phyloP scores from a whole-genome alignment of 1,140 invertebrate genomes.

The Brachionus sp. region DNA sequence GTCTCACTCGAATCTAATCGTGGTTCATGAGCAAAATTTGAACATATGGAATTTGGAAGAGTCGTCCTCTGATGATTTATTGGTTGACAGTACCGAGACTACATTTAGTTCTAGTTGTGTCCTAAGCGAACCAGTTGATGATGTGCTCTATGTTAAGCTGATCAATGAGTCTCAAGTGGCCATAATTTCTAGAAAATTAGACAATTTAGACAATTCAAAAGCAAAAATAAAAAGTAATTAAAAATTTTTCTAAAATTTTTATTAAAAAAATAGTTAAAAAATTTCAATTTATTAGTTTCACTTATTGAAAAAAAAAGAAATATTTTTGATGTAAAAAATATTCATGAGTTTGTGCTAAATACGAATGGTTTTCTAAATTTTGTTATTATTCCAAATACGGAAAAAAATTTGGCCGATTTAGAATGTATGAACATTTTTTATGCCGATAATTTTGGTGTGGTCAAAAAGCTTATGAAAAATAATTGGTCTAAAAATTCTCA shows the following conservation, averaged over 20 bases:
- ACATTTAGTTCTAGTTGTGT: background rate
- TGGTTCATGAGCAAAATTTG: conserved; percentile 5
- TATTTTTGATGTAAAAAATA: background rate
- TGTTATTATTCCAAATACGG: background rate
- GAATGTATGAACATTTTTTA: background rate
- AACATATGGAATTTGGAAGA: conserved; percentile 10
- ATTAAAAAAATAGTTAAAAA: background rate
- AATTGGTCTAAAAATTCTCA: background rate
- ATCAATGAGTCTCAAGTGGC: background rate
- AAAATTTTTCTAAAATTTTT: background rate
- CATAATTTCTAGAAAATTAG: background rate
- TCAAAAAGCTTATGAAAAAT: background rate
- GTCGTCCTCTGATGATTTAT: background rate
- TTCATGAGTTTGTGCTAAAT: background rate
- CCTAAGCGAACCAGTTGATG: background rate
- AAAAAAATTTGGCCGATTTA: background rate
- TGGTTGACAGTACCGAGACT: background rate
- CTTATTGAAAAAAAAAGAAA: background rate
- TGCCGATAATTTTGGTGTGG: background rate
- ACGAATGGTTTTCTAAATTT: conserved; percentile 1
- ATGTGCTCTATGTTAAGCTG: background rate
- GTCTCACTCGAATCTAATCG: background rate
- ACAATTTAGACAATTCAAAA: background rate
- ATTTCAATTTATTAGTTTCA: background rate
- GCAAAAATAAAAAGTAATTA: background rate